Base-by-base conservation (phyloP, 2,797 vertebrate genomes). In the Macropus fuliginosus region DNA sequence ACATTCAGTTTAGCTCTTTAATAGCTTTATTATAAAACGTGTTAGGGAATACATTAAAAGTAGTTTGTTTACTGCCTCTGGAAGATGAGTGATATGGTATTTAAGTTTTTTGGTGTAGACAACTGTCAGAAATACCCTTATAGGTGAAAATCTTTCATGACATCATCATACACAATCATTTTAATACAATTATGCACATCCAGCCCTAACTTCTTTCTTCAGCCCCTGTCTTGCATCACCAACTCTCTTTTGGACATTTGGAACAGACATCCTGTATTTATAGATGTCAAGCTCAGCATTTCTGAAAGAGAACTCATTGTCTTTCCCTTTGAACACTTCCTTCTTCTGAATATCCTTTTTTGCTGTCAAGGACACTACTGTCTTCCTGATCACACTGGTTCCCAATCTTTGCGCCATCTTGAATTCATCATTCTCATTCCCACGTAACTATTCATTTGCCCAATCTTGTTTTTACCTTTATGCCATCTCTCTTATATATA, bases 41-140 rank as follows among this genome's bases (percentile, higher is more conserved):
- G 0, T 34, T 91, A 95, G 92, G 27, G 74, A 96, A 95, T 24
- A 34, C 59, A 59, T 93, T 9, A 50, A 57, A 11, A 91, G 46
- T 74, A 91, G 97, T n/a, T 90, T 95, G 95, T 93, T 90, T 52
- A 27, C 31, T 66, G 90, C 57, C 16, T 89, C 62, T 93, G 54
- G 40, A 96, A 93, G 91, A 29, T 57, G 55, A 93, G 93, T 1
- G 34, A 91, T 34, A 93, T 56, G 46, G 40, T 34, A 59, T 95
- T 92, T 91, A 0, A 0, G 0, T 90, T 94, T 95, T 55, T 66
- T 0, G 0, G 57, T 34, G 50, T 52, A 90, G 81, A 31, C 52
- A 96, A 56, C 57, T 0, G 0, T 21, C 29, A 9, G 1, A 59
- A 74, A 3, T 3, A 54, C 40, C 90, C 52, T 50, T 56, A 31